Base-by-base conservation (phyloP, 2,797 vertebrate genomes). In the Muscicapa striata region DNA sequence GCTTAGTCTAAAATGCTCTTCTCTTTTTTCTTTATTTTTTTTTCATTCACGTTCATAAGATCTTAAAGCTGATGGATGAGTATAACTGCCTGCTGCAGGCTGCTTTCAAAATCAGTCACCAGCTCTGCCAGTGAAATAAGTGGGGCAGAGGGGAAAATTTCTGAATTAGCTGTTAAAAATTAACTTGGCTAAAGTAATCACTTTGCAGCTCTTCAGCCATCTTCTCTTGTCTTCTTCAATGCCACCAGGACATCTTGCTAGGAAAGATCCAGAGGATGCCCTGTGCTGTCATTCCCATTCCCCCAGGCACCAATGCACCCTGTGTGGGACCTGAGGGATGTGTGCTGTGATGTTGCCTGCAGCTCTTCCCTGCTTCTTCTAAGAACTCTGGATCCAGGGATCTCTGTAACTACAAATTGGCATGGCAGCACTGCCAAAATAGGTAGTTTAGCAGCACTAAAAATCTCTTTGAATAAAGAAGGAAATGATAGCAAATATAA, bases 401-500 rank as follows among this genome's bases (percentile, higher is more conserved):
- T 30, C 26, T 38, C 57, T 54, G 9, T 29, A 18, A 12, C 59
- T 61, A 16, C 54, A 72, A 54, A 67, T 4, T 72, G 32, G 8
- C 40, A 72, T 23, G 32, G 61, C 51, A 85, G 17, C 23, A 18
- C 26, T 80, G 62, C 36, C 69, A 77, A 74, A 64, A 40, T 6
- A 22, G 3, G 20, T n/a, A 26, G 34, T 49, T 86, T 86, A 26
- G 36, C 62, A 59, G 30, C 49, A 66, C 30, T 84, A 81, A 93
- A 95, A 84, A 72, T 69, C 41, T 27, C 73, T 68, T 91, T 66
- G 41, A 85, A 89, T 84, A 79, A 92, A 89, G 62, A 75, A 75
- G 32, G 46, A 92, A 96, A 93, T 16, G 1, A 34, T 72, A 74
- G 41, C 61, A 83, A 91, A 89, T 95, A 52, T 75, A 85, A 89